Conservation (phyloP, 2,797 vertebrate genomes). For the Monodelphis domestica region DNA sequence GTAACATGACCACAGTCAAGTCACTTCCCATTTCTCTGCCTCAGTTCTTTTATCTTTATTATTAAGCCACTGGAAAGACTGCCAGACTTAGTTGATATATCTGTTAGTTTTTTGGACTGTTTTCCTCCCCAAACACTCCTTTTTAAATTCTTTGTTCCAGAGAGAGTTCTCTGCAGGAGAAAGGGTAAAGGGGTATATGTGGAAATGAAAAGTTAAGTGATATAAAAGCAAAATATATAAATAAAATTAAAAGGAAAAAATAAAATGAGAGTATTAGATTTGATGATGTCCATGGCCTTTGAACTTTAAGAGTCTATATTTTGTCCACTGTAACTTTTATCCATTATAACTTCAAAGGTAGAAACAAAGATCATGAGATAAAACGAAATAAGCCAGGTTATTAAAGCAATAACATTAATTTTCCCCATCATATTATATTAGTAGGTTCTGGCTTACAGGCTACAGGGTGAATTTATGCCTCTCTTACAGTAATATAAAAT, state of each 20-base stretch:
- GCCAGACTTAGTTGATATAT: neutral
- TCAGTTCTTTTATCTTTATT: neutral
- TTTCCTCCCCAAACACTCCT: neutral
- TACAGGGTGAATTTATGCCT: neutral
- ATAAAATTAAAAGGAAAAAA: neutral
- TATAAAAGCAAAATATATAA: neutral
- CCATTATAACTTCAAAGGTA: neutral
- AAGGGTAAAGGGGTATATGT: neutral
- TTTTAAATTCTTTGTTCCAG: neutral
- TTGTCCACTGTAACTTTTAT: neutral
- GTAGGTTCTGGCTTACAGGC: neutral
- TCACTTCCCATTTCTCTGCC: neutral
- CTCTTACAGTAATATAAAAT: neutral
- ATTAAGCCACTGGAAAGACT: neutral
- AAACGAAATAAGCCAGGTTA: neutral
- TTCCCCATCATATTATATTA: neutral
- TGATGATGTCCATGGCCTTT: neutral
- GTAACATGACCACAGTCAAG: neutral
- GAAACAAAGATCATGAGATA: neutral
- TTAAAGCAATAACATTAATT: neutral
- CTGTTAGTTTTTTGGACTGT: neutral
- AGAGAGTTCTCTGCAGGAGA: neutral
- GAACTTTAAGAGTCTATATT: neutral
- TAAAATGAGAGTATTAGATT: neutral
- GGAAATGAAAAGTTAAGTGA: neutral